Base-by-base conservation (phyloP, 2,888 invertebrate genomes). In the Apodemia hepburni region DNA sequence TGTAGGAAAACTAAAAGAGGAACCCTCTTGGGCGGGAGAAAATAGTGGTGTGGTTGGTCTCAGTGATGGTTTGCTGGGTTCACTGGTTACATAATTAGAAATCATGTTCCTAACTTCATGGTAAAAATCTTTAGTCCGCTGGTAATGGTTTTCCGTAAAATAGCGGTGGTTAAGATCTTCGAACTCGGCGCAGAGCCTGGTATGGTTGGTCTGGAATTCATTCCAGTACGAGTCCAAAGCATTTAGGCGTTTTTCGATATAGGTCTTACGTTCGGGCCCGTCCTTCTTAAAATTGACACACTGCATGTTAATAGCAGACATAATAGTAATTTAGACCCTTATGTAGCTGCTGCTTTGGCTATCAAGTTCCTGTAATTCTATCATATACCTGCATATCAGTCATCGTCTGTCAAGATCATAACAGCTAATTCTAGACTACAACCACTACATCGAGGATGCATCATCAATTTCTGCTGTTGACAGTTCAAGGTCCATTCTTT, bases 151-250 rank as follows among this genome's bases (percentile, higher is more conserved):
- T 35, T 61, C 61, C 12, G 17, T 47, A 61, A 60, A 60, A 29
- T 60, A 60, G 7, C 29, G 8, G 22, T 61, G 61, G 54, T 61
- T 54, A 27, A n/a, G 38, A 38, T 61, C 38, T 59, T 59, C 42
- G 22, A 42, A 59, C 38, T 59, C 59, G 22, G 59, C 42, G 22
- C 59, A 38, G n/a, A 59, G 12, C 42, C 59, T 59, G 18, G 59
- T 59, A 59, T 59, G 42, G 38, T 59, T 59, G 12, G 38, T 18
- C 59, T 59, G 59, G 22, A 59, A 59, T 35, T 42, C 59, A 18
- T 38, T 38, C 38, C 59, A 59, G 8, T 61, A 45, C 15, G 29
- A n/a, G 4, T 60, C 47, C 22, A 49, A 60, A 11, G 45, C 47
- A 27, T 27, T 45, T 8, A 45, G 47, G 8, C 60, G 45, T 45